Conservation (phyloP, 2,888 invertebrate species). For the Camptogramma bilineatum region DNA sequence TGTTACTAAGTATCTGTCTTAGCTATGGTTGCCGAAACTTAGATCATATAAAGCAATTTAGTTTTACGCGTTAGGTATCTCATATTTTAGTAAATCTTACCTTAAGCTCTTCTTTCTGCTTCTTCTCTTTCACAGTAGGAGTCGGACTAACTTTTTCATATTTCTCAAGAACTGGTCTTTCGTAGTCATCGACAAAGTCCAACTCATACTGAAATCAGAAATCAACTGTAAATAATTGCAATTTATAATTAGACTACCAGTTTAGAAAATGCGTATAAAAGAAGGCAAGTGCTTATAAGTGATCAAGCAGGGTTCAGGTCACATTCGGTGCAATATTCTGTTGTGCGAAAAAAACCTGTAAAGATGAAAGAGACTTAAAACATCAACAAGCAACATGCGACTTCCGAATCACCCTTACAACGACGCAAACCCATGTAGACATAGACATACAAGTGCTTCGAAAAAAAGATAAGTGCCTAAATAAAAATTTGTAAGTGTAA, state of each 20-base stretch:
- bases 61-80: no score
- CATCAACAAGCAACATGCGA: conserved; percentile 71
- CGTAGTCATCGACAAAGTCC: conserved; percentile 89
- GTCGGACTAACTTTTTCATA: conserved; percentile 87
- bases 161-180: conserved; percentile 90
- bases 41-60: no score
- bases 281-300: conserved; percentile 2
- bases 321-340: conserved; percentile 12
- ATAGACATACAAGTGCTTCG: neutral
- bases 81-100: conserved; percentile 47
- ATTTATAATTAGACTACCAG: neutral
- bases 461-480: conserved; percentile 3
- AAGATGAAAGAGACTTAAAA: conserved; percentile 44
- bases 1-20: no score
- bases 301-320: conserved; percentile 17
- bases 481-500: neutral
- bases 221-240: conserved; percentile 9
- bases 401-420: conserved; percentile 54
- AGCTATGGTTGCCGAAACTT: no score
- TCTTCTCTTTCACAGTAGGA: conserved; percentile 75
- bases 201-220: conserved; percentile 68
- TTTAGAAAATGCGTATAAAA: neutral
- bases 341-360: conserved; percentile 29
- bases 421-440: conserved; percentile 44
- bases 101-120: conserved; percentile 74